Evolutionary conservation across 2,888 invertebrate species (phyloP).

Genomic region (Torymus aiolomorphi): DNA sequence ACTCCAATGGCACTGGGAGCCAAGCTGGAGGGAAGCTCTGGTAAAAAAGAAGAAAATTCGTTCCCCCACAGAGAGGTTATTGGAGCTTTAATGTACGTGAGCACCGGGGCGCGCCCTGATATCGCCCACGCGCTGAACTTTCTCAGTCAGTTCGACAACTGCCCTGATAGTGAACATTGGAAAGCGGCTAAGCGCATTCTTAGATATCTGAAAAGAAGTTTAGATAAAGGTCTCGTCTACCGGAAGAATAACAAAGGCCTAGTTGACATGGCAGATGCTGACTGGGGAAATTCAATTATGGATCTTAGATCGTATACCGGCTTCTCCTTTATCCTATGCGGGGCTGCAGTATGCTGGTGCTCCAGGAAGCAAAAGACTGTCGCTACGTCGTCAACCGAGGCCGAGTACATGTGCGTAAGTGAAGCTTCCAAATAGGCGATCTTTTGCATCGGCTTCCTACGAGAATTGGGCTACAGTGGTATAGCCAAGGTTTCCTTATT

Average conservation of each 20-base stretch:
- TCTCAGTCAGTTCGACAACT: neutral
- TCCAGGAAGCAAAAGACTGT: conserved; percentile 6
- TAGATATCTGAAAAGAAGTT: conserved; percentile 45
- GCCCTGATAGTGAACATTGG: conserved; percentile 35
- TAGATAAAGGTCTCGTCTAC: neutral
- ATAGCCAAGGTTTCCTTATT: conserved; percentile 14
- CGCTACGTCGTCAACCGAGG: neutral
- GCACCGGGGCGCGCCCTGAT: too few relatives aligned
- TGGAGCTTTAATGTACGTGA: too few relatives aligned
- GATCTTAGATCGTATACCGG: conserved; percentile 47
- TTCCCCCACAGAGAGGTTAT: too few relatives aligned
- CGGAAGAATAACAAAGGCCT: neutral
- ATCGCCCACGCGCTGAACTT: neutral
- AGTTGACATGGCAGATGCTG: conserved; percentile 24
- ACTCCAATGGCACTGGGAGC: neutral
- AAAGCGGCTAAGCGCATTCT: conserved; percentile 44
- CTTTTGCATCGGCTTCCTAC: conserved; percentile 34
- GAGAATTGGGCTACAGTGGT: conserved; percentile 42
- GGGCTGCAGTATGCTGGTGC: conserved; percentile 38
- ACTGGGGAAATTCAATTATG: conserved; percentile 33
- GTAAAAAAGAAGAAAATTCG: neutral
- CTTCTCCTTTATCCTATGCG: conserved; percentile 23
- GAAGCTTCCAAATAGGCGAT: too few relatives aligned
- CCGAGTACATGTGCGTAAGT: too few relatives aligned
- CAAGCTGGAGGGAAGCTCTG: neutral